Conservation (phyloP, 1,140 invertebrate genomes). For the Orius laevigatus region DNA sequence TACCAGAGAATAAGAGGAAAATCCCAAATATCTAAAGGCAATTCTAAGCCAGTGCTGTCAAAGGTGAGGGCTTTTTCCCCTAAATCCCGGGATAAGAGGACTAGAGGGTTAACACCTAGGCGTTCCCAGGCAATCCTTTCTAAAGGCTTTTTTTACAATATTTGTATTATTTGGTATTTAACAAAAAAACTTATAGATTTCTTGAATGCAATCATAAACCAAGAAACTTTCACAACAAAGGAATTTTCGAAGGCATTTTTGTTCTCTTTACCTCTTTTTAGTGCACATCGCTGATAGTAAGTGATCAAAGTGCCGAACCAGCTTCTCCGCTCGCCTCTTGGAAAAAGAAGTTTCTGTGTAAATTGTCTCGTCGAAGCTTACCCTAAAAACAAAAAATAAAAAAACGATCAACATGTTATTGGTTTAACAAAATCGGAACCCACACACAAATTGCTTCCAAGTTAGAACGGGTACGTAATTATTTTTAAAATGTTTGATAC, state of each 20-base stretch:
- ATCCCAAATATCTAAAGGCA: background rate
- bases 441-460: constrained; percentile 33
- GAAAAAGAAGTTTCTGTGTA: constrained; percentile 59
- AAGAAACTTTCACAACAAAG: too few relatives aligned
- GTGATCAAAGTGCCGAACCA: constrained; percentile 68
- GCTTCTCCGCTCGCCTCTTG: constrained; percentile 59
- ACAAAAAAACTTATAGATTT: background rate
- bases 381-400: too few relatives aligned
- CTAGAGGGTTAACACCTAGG: background rate
- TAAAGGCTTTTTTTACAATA: background rate
- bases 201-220: too few relatives aligned
- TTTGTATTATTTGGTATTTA: background rate
- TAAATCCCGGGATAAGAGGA: background rate
- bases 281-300: too few relatives aligned
- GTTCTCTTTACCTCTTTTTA: constrained; percentile 26
- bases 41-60: background rate
- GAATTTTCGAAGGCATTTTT: background rate
- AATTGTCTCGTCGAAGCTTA: constrained; percentile 44
- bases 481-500: constrained; percentile 6
- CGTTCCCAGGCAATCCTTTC: too few relatives aligned
- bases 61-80: background rate
- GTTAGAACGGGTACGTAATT: constrained; percentile 28
- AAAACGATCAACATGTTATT: constrained; percentile 39
- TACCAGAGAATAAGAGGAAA: background rate
- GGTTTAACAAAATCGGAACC: constrained; percentile 31